Conservation (phyloP, 1,140 invertebrate species). For the Drosophila chauvacae region DNA sequence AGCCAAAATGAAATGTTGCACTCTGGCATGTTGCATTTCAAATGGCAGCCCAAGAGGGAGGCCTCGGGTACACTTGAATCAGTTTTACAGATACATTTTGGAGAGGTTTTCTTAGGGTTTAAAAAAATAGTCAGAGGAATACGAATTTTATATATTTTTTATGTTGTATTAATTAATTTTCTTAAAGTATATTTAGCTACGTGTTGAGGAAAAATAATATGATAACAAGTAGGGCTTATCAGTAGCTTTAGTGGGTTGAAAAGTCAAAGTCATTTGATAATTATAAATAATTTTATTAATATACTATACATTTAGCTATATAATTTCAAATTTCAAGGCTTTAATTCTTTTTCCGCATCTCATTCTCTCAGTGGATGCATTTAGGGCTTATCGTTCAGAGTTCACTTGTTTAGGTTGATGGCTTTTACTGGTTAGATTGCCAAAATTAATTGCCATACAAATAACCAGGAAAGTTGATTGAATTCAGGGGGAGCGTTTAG, state of each 20-base stretch:
- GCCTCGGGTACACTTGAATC: constrained; percentile 22
- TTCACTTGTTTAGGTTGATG: constrained; percentile 42
- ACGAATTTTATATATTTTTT: neutral
- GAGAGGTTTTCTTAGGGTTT: neutral
- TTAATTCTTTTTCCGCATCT: neutral
- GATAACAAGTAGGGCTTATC: too few relatives aligned
- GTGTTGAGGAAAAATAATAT: neutral
- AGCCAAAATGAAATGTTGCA: constrained; percentile 68
- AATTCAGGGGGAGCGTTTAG: constrained; percentile 6
- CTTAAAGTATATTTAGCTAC: neutral
- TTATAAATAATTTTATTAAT: neutral
- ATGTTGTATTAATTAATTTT: neutral
- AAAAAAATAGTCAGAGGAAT: neutral
- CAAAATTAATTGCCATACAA: constrained; percentile 49
- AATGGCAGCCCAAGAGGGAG: constrained; percentile 47
- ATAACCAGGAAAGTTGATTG: constrained; percentile 46
- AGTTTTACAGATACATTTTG: neutral
- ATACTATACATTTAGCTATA: too few relatives aligned
- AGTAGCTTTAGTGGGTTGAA: too few relatives aligned
- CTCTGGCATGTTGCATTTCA: constrained; percentile 72
- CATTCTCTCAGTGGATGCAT: constrained; percentile 9
- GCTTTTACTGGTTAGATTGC: constrained; percentile 45
- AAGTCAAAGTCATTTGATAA: too few relatives aligned
- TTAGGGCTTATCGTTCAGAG: constrained; percentile 9
- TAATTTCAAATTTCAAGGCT: too few relatives aligned